A percentile compares a stretch with the other conserved stretches of the same genome.
Conservation (phyloP, 1,140 invertebrate genomes). For the Lasaia peninsularis region DNA sequence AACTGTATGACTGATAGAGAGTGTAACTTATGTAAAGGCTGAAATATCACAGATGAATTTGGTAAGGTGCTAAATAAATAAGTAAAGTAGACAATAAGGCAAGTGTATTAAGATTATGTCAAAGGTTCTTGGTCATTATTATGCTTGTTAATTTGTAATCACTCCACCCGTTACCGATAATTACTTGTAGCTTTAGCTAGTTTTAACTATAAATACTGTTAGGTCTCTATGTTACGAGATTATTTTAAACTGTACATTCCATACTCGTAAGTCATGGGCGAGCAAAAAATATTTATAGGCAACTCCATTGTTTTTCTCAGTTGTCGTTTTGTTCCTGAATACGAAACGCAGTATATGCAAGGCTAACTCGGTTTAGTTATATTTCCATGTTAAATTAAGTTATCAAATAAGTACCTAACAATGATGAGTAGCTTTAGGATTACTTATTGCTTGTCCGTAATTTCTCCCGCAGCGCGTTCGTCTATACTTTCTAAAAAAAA, state of each 20-base stretch:
- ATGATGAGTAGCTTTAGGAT: conserved; percentile 61
- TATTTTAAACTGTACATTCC: conserved; percentile 50
- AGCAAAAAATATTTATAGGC: conserved; percentile 13
- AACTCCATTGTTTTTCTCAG: conserved; percentile 12
- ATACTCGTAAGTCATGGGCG: conserved; percentile 57
- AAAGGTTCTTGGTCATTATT: conserved; percentile 50
- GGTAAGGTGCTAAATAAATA: conserved; percentile 73
- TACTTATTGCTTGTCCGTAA: conserved; percentile 55
- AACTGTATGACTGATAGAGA: conserved; percentile 63
- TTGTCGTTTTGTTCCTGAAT: conserved; percentile 31
- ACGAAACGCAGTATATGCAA: conserved; percentile 11
- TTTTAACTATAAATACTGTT: conserved; percentile 62
- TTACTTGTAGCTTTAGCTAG: conserved; percentile 70
- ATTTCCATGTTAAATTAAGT: conserved; percentile 16
- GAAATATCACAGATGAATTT: conserved; percentile 72
- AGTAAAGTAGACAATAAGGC: conserved; percentile 55
- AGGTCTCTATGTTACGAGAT: conserved; percentile 55
- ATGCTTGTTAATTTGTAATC: conserved; percentile 72
- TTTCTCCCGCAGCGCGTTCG: conserved; percentile 67
- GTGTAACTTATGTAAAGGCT: conserved; percentile 68
- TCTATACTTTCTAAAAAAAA: conserved; percentile 75
- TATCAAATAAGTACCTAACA: conserved; percentile 58
- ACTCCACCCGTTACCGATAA: conserved; percentile 71
- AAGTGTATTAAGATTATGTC: conserved; percentile 39
- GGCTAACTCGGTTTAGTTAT: conserved; percentile 2